Conservation (phyloP, 2,888 invertebrate species). For the Arrhopalites spinosus region DNA sequence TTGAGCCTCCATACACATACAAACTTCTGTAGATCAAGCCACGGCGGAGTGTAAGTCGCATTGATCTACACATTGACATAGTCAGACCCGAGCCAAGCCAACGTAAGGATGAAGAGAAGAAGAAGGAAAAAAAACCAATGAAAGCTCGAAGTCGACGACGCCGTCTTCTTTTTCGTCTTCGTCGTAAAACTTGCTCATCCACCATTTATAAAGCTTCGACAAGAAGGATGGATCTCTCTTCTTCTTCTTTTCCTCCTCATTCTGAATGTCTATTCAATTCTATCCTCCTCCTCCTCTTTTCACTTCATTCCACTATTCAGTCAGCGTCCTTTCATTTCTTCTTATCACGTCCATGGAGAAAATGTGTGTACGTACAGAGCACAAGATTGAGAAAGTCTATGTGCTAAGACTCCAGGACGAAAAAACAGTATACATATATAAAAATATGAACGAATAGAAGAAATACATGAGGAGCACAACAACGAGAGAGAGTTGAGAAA, state of each 20-base stretch:
- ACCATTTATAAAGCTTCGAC: conserved; percentile 25
- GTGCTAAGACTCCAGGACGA: not conserved
- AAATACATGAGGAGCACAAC: not conserved
- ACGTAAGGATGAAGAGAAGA: not conserved
- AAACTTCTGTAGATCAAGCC: conserved; percentile 9
- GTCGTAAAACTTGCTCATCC: conserved; percentile 24
- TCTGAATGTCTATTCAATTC: conserved; percentile 20
- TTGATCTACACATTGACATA: conserved; percentile 11
- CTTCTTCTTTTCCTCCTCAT: conserved; percentile 4
- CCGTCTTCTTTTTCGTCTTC: not conserved
- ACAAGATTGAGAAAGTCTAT: not conserved
- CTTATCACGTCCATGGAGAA: conserved; percentile 15
- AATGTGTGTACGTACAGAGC: not conserved
- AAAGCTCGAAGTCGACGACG: conserved; percentile 13
- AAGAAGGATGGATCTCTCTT: conserved; percentile 19
- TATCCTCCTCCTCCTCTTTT: not conserved
- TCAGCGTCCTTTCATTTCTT: conserved; percentile 21
- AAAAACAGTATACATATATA: not conserved
- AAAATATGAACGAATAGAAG: not conserved
- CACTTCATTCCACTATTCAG: not conserved
- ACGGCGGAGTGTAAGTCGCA: not conserved
- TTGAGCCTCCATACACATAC: not conserved
- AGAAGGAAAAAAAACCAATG: conserved; percentile 20
- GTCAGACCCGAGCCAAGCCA: not conserved
- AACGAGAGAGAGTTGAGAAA: not conserved